A percentile compares a stretch with the other conserved stretches of the same genome.
phyloP scores from a whole-genome alignment of 2,113 vertebrate species.

The Proteles cristata region DNA sequence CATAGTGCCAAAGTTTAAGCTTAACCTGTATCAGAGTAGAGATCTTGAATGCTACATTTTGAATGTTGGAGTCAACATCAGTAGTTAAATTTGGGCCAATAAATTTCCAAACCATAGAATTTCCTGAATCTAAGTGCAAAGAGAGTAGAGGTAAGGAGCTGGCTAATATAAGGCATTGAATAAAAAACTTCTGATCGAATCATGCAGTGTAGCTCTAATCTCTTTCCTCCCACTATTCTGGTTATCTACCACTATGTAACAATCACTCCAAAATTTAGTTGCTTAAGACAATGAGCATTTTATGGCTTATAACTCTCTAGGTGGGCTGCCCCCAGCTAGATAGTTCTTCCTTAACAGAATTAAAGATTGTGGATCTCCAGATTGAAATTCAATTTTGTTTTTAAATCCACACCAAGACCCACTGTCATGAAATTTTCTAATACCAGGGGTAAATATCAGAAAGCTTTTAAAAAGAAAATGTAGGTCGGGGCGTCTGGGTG shows the following conservation, averaged over 20 bases:
- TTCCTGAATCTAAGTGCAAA: neutral
- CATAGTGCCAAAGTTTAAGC: neutral
- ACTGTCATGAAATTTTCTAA: neutral
- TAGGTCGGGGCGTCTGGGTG: neutral
- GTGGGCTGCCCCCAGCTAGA: neutral
- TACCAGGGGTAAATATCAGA: neutral
- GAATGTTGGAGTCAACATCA: neutral
- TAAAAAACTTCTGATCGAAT: neutral
- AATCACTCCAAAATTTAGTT: neutral
- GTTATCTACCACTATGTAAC: neutral
- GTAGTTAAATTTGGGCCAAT: neutral
- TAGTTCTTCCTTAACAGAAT: neutral
- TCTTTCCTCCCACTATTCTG: neutral
- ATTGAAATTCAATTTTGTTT: neutral
- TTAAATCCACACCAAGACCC: neutral
- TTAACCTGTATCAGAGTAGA: neutral
- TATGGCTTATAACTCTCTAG: neutral
- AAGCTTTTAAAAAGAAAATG: neutral
- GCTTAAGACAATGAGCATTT: neutral
- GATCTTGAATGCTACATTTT: neutral
- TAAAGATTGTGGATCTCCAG: neutral
- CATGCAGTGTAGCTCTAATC: accelerated
- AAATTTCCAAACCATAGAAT: neutral
- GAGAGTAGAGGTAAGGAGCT: neutral
- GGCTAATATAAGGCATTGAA: neutral